Percentiles rank a stretch among this genome's conserved stretches.
Conservation (phyloP, 92 coral and sea anemone genomes). For the Umimayanthus chanpuru region DNA sequence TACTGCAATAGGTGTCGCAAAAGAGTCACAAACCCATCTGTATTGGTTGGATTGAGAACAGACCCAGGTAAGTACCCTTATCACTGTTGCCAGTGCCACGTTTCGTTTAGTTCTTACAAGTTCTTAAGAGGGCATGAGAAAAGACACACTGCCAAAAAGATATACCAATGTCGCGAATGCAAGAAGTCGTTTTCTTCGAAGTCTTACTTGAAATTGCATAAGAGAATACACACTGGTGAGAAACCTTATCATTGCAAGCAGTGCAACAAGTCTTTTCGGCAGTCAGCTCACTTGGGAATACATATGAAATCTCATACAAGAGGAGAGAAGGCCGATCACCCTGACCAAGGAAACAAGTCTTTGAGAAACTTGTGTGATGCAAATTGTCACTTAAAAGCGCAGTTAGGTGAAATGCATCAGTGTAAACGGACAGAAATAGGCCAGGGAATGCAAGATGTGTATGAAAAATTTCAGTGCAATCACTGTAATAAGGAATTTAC, state of each 20-base stretch:
- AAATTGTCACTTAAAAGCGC: not conserved
- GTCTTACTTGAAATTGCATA: not conserved
- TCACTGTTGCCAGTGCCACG: constrained; percentile 1
- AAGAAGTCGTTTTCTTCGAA: not conserved
- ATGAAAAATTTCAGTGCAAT: constrained; percentile 5
- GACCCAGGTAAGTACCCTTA: not conserved
- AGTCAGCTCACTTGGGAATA: not conserved
- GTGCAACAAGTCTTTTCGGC: constrained; percentile 16
- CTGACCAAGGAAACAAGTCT: not conserved
- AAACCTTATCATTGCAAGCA: not conserved
- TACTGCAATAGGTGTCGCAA: constrained; percentile 11
- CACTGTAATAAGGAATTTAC: not conserved
- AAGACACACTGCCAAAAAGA: not conserved
- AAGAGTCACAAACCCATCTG: not conserved
- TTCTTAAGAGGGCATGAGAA: not conserved
- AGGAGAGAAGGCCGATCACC: not conserved
- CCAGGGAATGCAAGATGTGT: not conserved
- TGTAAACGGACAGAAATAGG: not conserved
- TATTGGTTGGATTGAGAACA: not conserved
- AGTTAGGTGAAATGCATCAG: not conserved
- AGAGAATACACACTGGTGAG: constrained; percentile 1
- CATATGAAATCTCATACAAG: not conserved
- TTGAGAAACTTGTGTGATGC: not conserved
- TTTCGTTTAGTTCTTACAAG: not conserved
- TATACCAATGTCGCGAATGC: not conserved